A percentile compares a stretch with the other conserved stretches of the same genome.
Conservation (phyloP, 2,888 invertebrate genomes). For the Eupithecia abbreviata region DNA sequence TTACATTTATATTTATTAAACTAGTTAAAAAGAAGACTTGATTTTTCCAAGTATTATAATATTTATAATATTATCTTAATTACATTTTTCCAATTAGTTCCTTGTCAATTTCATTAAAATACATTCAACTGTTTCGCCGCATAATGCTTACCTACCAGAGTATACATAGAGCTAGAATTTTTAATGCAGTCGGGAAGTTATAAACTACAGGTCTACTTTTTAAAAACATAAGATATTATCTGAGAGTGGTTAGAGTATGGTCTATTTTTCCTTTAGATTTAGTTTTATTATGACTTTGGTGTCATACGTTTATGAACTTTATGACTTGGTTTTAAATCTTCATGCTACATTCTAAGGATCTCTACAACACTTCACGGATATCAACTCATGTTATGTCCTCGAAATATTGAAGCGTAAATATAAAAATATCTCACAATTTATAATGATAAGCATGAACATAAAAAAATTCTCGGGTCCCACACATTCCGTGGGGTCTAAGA, state of each 20-base stretch:
- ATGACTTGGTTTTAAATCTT: conserved; percentile 20
- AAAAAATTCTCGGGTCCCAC: conserved; percentile 62
- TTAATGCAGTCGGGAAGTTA: too few relatives aligned
- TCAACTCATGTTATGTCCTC: conserved; percentile 47
- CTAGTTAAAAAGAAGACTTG: too few relatives aligned
- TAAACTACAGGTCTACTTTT: not conserved
- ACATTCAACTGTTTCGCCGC: too few relatives aligned
- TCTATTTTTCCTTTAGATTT: not conserved
- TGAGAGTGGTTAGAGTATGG: not conserved
- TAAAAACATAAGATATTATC: not conserved
- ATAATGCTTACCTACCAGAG: too few relatives aligned
- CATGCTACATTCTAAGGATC: conserved; percentile 33
- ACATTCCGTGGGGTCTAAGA: conserved; percentile 70
- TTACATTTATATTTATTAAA: too few relatives aligned
- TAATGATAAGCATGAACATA: conserved; percentile 63
- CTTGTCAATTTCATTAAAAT: too few relatives aligned
- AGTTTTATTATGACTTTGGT: conserved; percentile 5
- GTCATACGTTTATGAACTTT: conserved; percentile 14
- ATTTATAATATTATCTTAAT: too few relatives aligned
- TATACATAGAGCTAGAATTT: too few relatives aligned
- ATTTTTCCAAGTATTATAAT: too few relatives aligned
- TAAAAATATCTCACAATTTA: conserved; percentile 68
- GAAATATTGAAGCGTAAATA: conserved; percentile 64
- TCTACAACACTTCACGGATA: conserved; percentile 33
- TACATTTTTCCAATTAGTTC: too few relatives aligned